Evolutionary conservation across 64 coral and sea anemone genomes (phyloP).

Genomic region (Trachythela sp.): DNA sequence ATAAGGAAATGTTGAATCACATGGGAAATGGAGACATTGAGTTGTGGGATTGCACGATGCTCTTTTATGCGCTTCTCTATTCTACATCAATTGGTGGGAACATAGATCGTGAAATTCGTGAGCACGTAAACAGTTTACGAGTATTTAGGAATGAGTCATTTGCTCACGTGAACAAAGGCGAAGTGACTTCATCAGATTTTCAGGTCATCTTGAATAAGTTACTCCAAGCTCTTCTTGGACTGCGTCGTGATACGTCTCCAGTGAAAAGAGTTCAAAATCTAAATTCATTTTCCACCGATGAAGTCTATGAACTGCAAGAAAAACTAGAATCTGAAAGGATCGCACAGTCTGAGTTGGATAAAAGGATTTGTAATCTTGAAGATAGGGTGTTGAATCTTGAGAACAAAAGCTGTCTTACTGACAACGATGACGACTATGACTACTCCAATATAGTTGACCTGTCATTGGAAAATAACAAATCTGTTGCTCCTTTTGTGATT

Average conservation of each 20-base stretch:
- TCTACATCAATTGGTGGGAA: constrained; percentile 17
- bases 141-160: constrained; percentile 25
- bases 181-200: background rate
- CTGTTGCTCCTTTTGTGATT: background rate
- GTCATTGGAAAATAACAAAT: background rate
- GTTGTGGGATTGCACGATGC: constrained; percentile 51
- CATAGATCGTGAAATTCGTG: background rate
- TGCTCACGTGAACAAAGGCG: constrained; percentile 7
- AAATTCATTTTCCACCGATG: background rate
- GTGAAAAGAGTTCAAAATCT: constrained; percentile 12
- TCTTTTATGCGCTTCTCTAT: constrained; percentile 49
- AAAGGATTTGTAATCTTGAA: background rate
- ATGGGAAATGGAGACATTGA: constrained; percentile 42
- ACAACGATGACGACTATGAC: background rate
- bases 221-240: background rate
- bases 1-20: constrained; percentile 17
- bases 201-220: background rate
- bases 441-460: background rate
- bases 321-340: background rate
- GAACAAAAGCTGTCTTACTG: background rate
- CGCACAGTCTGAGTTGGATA: background rate
- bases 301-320: background rate
- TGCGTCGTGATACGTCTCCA: background rate
- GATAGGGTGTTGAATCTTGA: background rate
- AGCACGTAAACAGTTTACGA: background rate